Conservation (phyloP, 2,797 vertebrate genomes). For the Acanthurus tractus region DNA sequence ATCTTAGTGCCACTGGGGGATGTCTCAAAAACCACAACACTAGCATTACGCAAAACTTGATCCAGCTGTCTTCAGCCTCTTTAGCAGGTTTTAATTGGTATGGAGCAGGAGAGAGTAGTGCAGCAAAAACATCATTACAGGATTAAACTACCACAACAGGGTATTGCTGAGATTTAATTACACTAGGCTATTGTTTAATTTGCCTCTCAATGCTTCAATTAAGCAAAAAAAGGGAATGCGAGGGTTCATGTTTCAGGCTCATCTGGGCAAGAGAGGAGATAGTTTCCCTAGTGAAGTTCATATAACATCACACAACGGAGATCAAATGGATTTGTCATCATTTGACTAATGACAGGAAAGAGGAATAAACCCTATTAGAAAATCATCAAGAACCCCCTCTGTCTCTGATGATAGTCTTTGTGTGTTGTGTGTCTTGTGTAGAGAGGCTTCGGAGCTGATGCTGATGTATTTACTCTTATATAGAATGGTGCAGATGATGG, state of each 20-base stretch:
- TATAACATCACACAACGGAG: constrained; percentile 77
- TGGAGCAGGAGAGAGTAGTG: constrained; percentile 78
- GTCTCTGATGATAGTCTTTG: constrained; percentile 66
- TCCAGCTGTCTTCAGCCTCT: constrained; percentile 81
- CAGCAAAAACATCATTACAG: constrained; percentile 86
- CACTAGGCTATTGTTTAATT: constrained; percentile 85
- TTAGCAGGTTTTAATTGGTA: constrained; percentile 87
- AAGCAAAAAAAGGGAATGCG: constrained; percentile 67
- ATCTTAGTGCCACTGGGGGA: constrained; percentile 80
- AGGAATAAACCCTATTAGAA: constrained; percentile 82
- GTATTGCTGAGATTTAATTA: constrained; percentile 87
- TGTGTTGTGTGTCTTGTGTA: constrained; percentile 63
- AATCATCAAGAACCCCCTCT: constrained; percentile 77
- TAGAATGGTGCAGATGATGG: constrained; percentile 70
- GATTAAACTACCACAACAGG: constrained; percentile 82
- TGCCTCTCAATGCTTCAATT: constrained; percentile 81
- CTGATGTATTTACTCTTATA: constrained; percentile 70
- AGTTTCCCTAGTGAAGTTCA: constrained; percentile 80
- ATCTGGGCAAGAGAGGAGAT: constrained; percentile 66
- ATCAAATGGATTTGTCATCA: constrained; percentile 81
- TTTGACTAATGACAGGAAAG: constrained; percentile 82
- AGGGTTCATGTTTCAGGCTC: constrained; percentile 78
- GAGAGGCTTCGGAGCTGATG: constrained; percentile 67
- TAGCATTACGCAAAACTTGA: constrained; percentile 81
- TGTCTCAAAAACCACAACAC: constrained; percentile 72